Conservation (phyloP, 2,113 vertebrate genomes). For the Lonchura striata region DNA sequence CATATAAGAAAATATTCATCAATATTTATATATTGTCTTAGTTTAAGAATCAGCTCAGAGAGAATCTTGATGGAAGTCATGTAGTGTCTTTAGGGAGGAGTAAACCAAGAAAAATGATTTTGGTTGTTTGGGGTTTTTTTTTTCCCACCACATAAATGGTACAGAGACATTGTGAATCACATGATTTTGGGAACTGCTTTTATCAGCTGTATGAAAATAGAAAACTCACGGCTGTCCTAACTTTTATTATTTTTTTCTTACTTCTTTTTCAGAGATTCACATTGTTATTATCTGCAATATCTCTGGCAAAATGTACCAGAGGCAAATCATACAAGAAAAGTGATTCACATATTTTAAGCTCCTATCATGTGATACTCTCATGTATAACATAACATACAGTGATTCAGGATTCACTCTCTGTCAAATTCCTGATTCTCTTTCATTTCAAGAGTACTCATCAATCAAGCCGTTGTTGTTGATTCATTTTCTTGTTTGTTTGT, state of each 20-base stretch:
- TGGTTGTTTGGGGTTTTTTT: neutral
- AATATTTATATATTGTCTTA: neutral
- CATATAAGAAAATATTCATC: neutral
- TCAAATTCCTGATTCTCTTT: neutral
- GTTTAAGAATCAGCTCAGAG: neutral
- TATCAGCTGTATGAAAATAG: neutral
- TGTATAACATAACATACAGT: neutral
- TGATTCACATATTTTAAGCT: neutral
- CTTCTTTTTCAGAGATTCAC: neutral
- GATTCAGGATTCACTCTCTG: neutral
- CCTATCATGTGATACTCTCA: neutral
- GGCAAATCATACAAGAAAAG: neutral
- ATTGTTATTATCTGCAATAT: neutral
- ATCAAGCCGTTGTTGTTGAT: neutral
- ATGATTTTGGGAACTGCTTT: neutral
- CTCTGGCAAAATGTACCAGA: neutral
- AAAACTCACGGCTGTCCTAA: neutral
- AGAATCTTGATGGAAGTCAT: neutral
- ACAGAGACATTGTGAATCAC: neutral
- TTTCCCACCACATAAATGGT: fast-evolving
- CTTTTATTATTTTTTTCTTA: neutral
- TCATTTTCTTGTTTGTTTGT: neutral
- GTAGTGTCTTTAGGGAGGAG: neutral
- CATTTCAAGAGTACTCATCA: neutral
- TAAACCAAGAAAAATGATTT: neutral